Evolutionary conservation across 2,797 vertebrate genomes (phyloP).

Genomic region (Argentina silus): DNA sequence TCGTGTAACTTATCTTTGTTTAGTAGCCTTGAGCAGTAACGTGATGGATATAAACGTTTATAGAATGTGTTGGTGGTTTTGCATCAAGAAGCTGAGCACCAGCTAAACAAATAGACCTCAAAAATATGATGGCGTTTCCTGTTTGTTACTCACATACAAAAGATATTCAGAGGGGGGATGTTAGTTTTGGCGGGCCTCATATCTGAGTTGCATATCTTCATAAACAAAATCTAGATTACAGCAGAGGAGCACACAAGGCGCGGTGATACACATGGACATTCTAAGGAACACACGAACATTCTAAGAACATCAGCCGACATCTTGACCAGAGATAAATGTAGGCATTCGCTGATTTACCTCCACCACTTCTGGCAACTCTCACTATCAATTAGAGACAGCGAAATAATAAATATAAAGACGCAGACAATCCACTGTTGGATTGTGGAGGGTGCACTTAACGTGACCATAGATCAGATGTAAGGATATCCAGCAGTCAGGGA

Average conservation of each 20-base stretch:
- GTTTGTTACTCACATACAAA: neutral
- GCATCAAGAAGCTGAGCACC: neutral
- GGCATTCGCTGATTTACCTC: neutral
- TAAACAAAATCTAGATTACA: neutral
- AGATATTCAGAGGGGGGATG: neutral
- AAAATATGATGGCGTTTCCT: neutral
- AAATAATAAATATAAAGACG: conserved; percentile 2
- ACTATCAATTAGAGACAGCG: neutral
- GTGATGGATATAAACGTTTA: neutral
- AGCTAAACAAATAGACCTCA: neutral
- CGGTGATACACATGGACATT: neutral
- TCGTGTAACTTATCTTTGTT: neutral
- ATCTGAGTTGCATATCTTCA: neutral
- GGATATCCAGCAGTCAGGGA: conserved; percentile 7
- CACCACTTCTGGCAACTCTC: neutral
- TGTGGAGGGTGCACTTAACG: neutral
- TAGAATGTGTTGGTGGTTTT: neutral
- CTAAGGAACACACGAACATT: neutral
- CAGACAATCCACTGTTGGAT: neutral
- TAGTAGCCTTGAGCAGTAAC: too few relatives aligned
- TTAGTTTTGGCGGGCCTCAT: conserved; percentile 3
- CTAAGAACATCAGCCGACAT: neutral
- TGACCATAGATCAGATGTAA: neutral
- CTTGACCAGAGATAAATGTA: neutral
- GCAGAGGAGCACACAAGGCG: too few relatives aligned